Evolutionary conservation across 2,888 invertebrate genomes (phyloP).

Genomic region (Leptinotarsa tumamoca): DNA sequence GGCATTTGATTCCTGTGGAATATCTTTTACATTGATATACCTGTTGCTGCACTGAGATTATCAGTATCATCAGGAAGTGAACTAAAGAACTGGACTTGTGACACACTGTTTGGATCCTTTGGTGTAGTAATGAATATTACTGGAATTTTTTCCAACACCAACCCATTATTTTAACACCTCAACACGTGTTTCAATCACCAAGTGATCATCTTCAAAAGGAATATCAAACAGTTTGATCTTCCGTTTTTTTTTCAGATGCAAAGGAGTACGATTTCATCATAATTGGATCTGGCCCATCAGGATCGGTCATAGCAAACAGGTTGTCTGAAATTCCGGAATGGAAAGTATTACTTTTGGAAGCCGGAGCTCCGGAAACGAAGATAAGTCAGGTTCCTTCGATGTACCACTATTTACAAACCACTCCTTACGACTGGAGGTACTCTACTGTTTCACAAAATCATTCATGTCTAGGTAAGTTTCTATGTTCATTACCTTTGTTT

Average conservation of each 20-base stretch:
- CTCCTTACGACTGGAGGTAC: conserved; percentile 66
- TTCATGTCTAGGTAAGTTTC: conserved; percentile 67
- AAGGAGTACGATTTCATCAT: conserved; percentile 67
- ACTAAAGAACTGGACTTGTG: too few species aligned
- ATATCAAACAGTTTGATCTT: too few species aligned
- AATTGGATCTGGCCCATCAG: conserved; percentile 68
- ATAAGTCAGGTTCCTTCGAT: conserved; percentile 63
- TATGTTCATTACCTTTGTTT: not conserved
- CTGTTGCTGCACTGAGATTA: too few species aligned
- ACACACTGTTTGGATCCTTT: too few species aligned
- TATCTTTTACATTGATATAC: too few species aligned
- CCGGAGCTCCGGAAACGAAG: conserved; percentile 58
- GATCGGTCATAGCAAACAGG: conserved; percentile 68
- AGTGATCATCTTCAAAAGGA: too few species aligned
- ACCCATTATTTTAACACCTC: too few species aligned
- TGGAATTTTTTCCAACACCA: too few species aligned
- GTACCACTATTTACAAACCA: conserved; percentile 62
- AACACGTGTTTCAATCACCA: too few species aligned
- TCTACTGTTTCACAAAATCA: conserved; percentile 67
- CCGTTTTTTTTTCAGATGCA: conserved; percentile 19
- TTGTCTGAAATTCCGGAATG: conserved; percentile 66
- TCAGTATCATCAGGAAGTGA: too few species aligned
- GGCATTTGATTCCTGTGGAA: too few species aligned
- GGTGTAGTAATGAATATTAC: too few species aligned
- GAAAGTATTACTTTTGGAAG: conserved; percentile 60